phyloP scores from a whole-genome alignment of 2,888 invertebrate genomes.

The Trichopoda pennipes region DNA sequence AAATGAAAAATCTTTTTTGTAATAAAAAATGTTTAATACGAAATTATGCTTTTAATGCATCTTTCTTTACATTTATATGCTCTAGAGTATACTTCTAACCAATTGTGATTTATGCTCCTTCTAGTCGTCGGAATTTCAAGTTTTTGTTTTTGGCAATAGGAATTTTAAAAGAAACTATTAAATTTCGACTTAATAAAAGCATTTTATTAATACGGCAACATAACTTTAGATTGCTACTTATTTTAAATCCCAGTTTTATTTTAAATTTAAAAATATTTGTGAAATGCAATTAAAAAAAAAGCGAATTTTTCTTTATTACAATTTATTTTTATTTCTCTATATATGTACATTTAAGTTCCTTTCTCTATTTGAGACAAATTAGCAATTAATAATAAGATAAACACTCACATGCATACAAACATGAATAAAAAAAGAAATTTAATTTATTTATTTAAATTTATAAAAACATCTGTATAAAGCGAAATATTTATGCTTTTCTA shows the following conservation, averaged over 20 bases:
- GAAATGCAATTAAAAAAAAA: background rate
- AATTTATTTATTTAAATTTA: slow-evolving; percentile 28
- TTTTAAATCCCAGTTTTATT: background rate
- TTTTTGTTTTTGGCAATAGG: background rate
- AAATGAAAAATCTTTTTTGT: too few relatives aligned
- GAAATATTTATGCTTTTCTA: slow-evolving; percentile 42
- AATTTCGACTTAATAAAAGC: background rate
- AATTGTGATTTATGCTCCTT: background rate
- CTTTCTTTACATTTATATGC: background rate
- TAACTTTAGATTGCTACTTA: too few relatives aligned
- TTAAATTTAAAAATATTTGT: background rate
- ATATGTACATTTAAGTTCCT: slow-evolving; percentile 60
- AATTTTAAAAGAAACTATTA: background rate
- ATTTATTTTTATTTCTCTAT: background rate
- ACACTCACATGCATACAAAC: background rate
- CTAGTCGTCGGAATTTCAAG: slow-evolving; percentile 3
- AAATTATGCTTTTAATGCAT: background rate
- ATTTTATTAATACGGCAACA: too few relatives aligned
- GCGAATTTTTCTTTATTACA: background rate
- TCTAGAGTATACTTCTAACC: background rate
- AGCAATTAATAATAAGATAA: slow-evolving; percentile 49
- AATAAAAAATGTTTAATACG: background rate
- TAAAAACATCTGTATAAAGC: background rate
- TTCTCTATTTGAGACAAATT: slow-evolving; percentile 63
- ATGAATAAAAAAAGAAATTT: too few relatives aligned